These are phyloP conservation scores for Arvicola amphibius DNA, from an alignment of 2,797 vertebrate species.

Conservation along the genomic window DNA sequence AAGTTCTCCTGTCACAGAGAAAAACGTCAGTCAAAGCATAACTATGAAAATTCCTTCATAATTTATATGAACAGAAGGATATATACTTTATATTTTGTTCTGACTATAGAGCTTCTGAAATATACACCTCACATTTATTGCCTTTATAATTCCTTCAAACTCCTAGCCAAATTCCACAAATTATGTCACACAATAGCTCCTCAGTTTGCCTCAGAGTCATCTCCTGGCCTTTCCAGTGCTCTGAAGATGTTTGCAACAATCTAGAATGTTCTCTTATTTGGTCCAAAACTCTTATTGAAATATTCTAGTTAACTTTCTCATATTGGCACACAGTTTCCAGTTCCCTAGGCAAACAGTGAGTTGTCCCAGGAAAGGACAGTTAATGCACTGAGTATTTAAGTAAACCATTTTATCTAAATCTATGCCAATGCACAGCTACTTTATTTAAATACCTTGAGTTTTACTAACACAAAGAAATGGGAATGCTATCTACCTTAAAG, in stretches of 20 bases:
- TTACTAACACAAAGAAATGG: neutral
- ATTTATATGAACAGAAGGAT: neutral
- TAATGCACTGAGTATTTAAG: neutral
- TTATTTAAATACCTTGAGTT: neutral
- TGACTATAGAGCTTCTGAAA: neutral
- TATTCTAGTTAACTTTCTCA: neutral
- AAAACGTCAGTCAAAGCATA: neutral
- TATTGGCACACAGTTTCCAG: neutral
- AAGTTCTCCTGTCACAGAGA: constrained; percentile 88
- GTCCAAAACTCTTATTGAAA: neutral
- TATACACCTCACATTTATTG: neutral
- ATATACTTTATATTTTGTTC: neutral
- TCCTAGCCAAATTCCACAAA: neutral
- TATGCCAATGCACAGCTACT: neutral
- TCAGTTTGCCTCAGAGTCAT: neutral
- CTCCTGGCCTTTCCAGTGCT: neutral
- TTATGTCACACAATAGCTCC: neutral
- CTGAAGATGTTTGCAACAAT: neutral
- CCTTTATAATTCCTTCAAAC: neutral
- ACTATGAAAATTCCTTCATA: neutral
- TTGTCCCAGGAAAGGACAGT: neutral
- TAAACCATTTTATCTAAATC: neutral
- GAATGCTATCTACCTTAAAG: neutral
- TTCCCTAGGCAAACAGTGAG: neutral
- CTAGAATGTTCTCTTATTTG: neutral